A percentile compares a stretch with the other conserved stretches of the same genome.
Conservation (phyloP, 2,113 vertebrate species). For the Callorhinus ursinus region DNA sequence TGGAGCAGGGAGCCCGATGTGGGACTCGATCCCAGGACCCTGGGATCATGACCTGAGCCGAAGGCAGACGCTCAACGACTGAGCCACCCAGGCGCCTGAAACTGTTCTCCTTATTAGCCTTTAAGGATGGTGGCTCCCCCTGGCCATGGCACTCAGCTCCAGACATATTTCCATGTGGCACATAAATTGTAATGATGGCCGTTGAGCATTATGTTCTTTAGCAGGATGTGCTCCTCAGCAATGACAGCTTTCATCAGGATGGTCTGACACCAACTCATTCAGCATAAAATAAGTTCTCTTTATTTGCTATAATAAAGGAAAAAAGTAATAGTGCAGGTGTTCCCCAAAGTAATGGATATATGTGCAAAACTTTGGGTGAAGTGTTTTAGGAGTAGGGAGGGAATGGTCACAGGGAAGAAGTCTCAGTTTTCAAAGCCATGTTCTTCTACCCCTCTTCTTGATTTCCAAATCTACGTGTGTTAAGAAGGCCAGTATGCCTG, state of each 20-base stretch:
- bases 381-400: neutral
- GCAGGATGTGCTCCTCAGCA: neutral
- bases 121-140: neutral
- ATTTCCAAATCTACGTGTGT: neutral
- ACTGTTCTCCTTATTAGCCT: neutral
- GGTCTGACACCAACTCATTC: neutral
- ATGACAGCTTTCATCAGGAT: neutral
- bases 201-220: neutral
- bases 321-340: neutral
- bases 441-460: neutral
- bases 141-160: neutral
- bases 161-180: neutral
- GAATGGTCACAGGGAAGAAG: neutral
- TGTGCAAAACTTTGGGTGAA: conserved; percentile 6
- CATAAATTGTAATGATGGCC: neutral
- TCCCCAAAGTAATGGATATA: neutral
- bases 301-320: conserved; percentile 20
- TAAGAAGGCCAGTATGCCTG: neutral
- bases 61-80: too few species aligned
- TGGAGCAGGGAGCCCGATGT: too few species aligned
- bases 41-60: too few species aligned
- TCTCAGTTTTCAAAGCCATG: neutral
- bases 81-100: too few species aligned
- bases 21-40: too few species aligned
- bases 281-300: neutral